A percentile compares a stretch with the other conserved stretches of the same genome.
Evolutionary conservation across 2,113 vertebrate species (phyloP).

Genomic region (Ptilorrhoa leucosticta): DNA sequence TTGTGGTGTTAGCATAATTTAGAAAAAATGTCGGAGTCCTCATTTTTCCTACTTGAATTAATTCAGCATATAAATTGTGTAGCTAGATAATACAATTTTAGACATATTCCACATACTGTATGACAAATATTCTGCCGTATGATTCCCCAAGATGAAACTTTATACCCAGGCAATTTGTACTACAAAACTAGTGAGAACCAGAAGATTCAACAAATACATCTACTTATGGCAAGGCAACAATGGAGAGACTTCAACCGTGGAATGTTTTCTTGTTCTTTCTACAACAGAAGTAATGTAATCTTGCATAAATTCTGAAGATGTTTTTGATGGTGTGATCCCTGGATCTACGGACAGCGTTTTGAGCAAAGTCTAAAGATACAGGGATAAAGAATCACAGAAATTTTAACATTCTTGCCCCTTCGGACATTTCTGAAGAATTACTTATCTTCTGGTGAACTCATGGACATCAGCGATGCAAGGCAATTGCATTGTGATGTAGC

Average conservation of each 20-base stretch:
- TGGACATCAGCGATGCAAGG: background rate
- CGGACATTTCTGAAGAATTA: background rate
- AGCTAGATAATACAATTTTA: background rate
- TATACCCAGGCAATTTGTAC: background rate
- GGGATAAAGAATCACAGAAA: background rate
- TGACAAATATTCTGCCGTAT: background rate
- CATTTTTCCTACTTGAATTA: background rate
- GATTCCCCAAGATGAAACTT: background rate
- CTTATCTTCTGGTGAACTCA: background rate
- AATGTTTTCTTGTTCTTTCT: background rate
- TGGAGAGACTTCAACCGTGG: background rate
- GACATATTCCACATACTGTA: background rate
- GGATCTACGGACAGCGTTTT: background rate
- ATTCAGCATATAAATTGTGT: background rate
- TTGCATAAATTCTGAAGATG: background rate
- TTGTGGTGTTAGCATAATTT: background rate
- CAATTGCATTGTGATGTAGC: background rate
- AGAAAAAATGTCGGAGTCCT: background rate
- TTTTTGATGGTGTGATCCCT: background rate
- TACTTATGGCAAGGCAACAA: background rate
- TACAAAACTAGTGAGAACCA: background rate
- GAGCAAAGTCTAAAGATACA: background rate
- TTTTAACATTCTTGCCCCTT: background rate
- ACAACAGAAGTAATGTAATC: background rate
- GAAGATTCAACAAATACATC: background rate